Evolutionary conservation across 2,113 vertebrate genomes (phyloP).

Genomic region (Phylloscopus trochiloides): DNA sequence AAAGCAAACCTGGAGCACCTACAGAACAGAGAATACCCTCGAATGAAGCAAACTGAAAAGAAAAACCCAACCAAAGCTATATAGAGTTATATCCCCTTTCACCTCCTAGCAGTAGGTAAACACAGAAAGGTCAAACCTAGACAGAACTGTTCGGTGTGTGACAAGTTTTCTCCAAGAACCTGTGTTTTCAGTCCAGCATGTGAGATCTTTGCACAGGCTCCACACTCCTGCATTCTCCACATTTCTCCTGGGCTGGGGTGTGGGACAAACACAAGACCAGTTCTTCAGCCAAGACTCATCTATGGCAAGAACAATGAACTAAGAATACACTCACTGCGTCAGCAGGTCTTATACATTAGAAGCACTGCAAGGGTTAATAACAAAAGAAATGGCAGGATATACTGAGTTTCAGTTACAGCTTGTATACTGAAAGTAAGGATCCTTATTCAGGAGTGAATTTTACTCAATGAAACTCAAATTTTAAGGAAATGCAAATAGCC

Average conservation of each 20-base stretch:
- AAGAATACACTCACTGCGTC: background rate
- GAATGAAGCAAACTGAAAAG: background rate
- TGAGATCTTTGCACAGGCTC: background rate
- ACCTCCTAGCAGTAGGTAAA: background rate
- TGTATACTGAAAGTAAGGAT: background rate
- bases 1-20: background rate
- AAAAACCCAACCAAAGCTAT: background rate
- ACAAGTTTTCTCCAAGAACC: background rate
- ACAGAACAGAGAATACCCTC: background rate
- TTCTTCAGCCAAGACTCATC: background rate
- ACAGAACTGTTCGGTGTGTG: background rate
- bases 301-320: background rate
- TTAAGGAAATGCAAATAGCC: slow-evolving; percentile 55
- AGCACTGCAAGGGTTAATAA: background rate
- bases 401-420: background rate
- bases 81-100: background rate
- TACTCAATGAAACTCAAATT: background rate
- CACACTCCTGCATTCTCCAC: background rate
- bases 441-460: background rate
- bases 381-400: background rate
- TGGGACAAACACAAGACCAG: background rate
- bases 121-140: background rate
- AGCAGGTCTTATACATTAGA: background rate
- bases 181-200: background rate
- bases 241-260: background rate